Conservation (phyloP, 2,888 invertebrate genomes). For the Hyalella azteca region DNA sequence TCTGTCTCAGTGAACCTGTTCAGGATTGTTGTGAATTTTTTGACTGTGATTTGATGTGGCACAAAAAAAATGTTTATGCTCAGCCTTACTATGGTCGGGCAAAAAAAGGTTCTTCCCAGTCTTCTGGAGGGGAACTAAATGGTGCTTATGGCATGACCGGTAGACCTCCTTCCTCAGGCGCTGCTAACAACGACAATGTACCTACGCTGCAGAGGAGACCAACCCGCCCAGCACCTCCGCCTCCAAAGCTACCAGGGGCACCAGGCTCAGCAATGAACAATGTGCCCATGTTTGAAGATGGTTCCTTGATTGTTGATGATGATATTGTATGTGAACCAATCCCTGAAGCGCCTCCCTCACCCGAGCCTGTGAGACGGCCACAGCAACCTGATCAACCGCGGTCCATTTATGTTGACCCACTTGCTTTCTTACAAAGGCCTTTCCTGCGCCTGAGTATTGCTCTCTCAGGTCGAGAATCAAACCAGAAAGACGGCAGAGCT, state of each 20-base stretch:
- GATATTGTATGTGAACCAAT: constrained; percentile 55
- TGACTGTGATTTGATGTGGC: constrained; percentile 58
- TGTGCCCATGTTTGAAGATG: constrained; percentile 47
- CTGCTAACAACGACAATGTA: not conserved
- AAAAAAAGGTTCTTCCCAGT: constrained; percentile 37
- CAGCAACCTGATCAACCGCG: constrained; percentile 53
- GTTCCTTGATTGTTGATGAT: constrained; percentile 51
- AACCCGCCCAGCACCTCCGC: constrained; percentile 55
- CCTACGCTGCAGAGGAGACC: constrained; percentile 51
- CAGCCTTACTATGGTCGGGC: constrained; percentile 53
- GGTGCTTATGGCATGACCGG: constrained; percentile 22
- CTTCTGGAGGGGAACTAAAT: constrained; percentile 33
- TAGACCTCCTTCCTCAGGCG: not conserved
- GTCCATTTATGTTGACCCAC: constrained; percentile 58
- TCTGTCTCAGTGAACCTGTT: constrained; percentile 58
- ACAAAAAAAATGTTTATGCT: constrained; percentile 55
- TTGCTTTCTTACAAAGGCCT: constrained; percentile 54
- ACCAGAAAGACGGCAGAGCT: not conserved
- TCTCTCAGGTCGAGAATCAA: constrained; percentile 25
- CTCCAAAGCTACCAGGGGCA: constrained; percentile 44
- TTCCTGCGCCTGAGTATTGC: constrained; percentile 47
- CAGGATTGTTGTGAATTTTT: constrained; percentile 58
- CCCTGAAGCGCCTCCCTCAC: constrained; percentile 57
- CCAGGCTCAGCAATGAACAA: constrained; percentile 40
- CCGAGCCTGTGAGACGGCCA: constrained; percentile 47